Percentiles rank a stretch among this genome's conserved stretches.
These are phyloP conservation scores for Lasiurus borealis DNA, from an alignment of 2,113 vertebrate genomes.

Conservation along the genomic window DNA sequence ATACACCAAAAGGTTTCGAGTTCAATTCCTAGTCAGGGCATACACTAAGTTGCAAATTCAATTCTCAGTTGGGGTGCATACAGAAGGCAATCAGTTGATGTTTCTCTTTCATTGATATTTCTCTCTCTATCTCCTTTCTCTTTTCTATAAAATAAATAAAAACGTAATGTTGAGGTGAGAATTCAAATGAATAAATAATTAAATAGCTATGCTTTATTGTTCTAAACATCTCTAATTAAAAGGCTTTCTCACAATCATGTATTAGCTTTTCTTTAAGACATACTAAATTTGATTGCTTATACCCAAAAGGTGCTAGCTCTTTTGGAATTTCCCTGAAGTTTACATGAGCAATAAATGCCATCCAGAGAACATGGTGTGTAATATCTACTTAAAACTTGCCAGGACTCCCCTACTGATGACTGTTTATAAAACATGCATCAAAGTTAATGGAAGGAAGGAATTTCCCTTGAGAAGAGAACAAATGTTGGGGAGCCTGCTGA, in stretches of 20 bases:
- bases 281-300: slow-evolving; percentile 38
- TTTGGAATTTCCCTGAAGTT: slow-evolving; percentile 31
- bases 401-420: background rate
- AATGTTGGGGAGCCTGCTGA: background rate
- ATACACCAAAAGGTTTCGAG: background rate
- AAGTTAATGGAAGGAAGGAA: background rate
- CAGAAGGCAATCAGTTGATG: background rate
- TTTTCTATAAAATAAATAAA: background rate
- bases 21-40: background rate
- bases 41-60: background rate
- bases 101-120: background rate
- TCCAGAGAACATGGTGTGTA: background rate
- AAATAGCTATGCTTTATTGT: background rate
- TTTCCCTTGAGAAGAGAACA: slow-evolving; percentile 10
- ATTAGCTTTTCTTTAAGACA: slow-evolving; percentile 20
- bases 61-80: background rate
- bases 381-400: slow-evolving; percentile 10
- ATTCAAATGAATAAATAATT: background rate
- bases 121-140: background rate
- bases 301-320: background rate
- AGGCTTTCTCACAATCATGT: background rate
- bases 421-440: slow-evolving; percentile 23
- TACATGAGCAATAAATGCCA: background rate
- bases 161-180: background rate
- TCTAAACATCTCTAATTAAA: slow-evolving; percentile 44